Percentiles rank a stretch among this genome's conserved stretches.
Evolutionary conservation across 2,888 invertebrate species (phyloP).

Genomic region (Clostera curtula): DNA sequence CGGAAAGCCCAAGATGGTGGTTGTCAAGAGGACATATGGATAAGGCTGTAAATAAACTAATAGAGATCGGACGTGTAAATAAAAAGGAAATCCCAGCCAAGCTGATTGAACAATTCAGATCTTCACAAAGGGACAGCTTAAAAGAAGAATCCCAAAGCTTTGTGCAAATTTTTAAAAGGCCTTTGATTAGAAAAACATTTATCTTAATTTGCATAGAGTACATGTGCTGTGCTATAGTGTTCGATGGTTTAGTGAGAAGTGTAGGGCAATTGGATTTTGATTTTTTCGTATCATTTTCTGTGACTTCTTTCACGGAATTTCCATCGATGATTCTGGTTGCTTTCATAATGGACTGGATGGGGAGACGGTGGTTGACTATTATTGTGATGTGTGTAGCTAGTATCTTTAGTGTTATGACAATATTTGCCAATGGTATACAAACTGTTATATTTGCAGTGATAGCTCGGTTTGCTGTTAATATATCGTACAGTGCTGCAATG

Average conservation of each 20-base stretch:
- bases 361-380: slow-evolving; percentile 40
- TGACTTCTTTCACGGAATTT: slow-evolving; percentile 43
- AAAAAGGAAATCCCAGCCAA: slow-evolving; percentile 37
- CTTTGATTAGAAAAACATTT: slow-evolving; percentile 35
- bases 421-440: slow-evolving; percentile 30
- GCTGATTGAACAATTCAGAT: slow-evolving; percentile 38
- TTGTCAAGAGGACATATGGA: slow-evolving; percentile 42
- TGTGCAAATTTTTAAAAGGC: slow-evolving; percentile 39
- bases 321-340: slow-evolving; percentile 41
- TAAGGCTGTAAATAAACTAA: slow-evolving; percentile 37
- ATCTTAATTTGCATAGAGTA: slow-evolving; percentile 37
- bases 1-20: slow-evolving; percentile 50
- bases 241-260: slow-evolving; percentile 42
- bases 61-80: slow-evolving; percentile 39
- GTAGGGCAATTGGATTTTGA: slow-evolving; percentile 40
- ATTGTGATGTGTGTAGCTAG: slow-evolving; percentile 29
- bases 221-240: slow-evolving; percentile 39
- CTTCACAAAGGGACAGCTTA: slow-evolving; percentile 16
- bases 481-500: slow-evolving; percentile 32
- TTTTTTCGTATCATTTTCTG: slow-evolving; percentile 45
- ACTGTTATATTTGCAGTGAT: slow-evolving; percentile 39
- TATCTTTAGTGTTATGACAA: slow-evolving; percentile 34
- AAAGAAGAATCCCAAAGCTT: slow-evolving; percentile 27
- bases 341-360: slow-evolving; percentile 42
- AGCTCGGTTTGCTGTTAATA: slow-evolving; percentile 44